Percentiles rank a stretch among this genome's conserved stretches.
Evolutionary conservation across 2,888 invertebrate genomes (phyloP).

Genomic region (Microplitis deprimator): DNA sequence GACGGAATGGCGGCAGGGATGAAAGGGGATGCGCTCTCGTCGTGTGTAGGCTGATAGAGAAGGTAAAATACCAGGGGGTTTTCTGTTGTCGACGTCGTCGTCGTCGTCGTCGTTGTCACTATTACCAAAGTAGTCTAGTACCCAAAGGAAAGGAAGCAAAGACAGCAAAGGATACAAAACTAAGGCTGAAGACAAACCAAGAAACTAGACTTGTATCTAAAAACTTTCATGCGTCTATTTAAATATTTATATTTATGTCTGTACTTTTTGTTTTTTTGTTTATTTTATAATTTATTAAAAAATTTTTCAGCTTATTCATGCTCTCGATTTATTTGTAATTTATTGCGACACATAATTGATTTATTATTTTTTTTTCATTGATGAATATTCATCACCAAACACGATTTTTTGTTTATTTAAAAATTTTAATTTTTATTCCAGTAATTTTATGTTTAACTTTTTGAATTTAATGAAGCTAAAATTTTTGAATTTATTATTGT

Average conservation of each 20-base stretch:
- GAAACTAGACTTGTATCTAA: too few relatives aligned
- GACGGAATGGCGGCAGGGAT: conserved; percentile 40
- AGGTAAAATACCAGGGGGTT: conserved; percentile 10
- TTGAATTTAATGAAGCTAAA: too few relatives aligned
- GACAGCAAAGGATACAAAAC: not conserved
- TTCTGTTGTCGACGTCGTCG: not conserved
- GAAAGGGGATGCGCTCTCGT: conserved; percentile 45
- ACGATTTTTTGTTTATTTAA: not conserved
- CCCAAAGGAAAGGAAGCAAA: not conserved
- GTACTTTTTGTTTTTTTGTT: not conserved
- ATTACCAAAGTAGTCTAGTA: not conserved
- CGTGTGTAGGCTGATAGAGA: conserved; percentile 39
- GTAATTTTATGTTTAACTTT: too few relatives aligned
- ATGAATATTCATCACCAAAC: conserved; percentile 9
- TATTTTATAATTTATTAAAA: not conserved
- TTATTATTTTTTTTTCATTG: not conserved
- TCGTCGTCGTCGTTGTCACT: not conserved
- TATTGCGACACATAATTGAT: conserved; percentile 13
- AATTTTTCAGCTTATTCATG: not conserved
- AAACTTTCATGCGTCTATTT: too few relatives aligned
- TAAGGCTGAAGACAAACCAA: not conserved
- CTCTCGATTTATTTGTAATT: conserved; percentile 6
- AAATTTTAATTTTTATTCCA: not conserved
- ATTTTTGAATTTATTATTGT: too few relatives aligned
- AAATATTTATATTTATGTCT: too few relatives aligned